These are phyloP conservation scores for Ashinkailepas kermadecensis DNA, from an alignment of 2,888 invertebrate species.

Conservation along the genomic window DNA sequence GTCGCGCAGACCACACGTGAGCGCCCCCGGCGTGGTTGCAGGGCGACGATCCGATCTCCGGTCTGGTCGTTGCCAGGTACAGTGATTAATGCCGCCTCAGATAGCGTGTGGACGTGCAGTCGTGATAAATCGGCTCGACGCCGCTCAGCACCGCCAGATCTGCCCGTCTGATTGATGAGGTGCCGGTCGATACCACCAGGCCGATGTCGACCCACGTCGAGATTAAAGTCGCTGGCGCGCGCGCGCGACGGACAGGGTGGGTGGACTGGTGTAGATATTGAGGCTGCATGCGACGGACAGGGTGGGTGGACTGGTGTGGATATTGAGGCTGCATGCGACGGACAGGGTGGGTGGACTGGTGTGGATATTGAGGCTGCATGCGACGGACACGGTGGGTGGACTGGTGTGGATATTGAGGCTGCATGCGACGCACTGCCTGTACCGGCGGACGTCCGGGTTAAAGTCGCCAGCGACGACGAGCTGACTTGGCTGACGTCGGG, in stretches of 20 bases:
- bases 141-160: neutral
- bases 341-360: too few species aligned
- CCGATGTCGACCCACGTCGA: neutral
- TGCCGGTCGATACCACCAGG: neutral
- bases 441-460: neutral
- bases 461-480: neutral
- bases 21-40: neutral
- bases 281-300: too few species aligned
- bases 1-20: too few species aligned
- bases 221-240: neutral
- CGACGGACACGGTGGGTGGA: too few species aligned
- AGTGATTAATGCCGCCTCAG: constrained; percentile 5
- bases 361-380: too few species aligned
- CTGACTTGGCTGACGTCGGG: neutral
- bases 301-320: too few species aligned
- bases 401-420: too few species aligned
- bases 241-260: neutral
- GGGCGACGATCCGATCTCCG: neutral
- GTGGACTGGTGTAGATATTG: too few species aligned
- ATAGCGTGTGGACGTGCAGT: neutral
- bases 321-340: too few species aligned
- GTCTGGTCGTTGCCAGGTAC: neutral
- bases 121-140: neutral
- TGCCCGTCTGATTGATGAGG: neutral
- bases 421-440: too few species aligned